Base-by-base conservation (phyloP, 2,888 invertebrate species). In the Drosophila paramelanica region DNA sequence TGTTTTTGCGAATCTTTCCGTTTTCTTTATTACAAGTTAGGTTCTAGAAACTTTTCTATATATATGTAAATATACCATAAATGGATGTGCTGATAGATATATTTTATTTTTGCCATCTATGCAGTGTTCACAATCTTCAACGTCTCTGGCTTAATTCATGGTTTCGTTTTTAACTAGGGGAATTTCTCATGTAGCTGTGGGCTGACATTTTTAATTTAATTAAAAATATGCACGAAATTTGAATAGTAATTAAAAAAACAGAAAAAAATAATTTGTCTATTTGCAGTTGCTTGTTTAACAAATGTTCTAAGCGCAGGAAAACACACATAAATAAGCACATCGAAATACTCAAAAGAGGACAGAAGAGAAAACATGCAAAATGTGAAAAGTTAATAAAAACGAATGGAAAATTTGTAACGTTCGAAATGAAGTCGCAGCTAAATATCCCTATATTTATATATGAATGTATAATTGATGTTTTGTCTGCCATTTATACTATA, bases 391-490 rank as follows among this genome's bases (percentile, higher is more conserved):
- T 67, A 52, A 56, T 65, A 67, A 79, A 79, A 81, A 71, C 77
- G 73, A 70, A 82, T 82, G 82, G 82, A 82, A 82, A 82, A 82
- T 79, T 84, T 81, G 39, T 64, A 81, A 71, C 53, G 70, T 67
- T 61, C 59, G 69, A 73, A 79, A 82, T 79, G 70, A 79, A 46
- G 46, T 64, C 65, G 71, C 53, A 47, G 67, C 59, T 62, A 50
- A 67, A 69, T 70, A 50, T 68, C 55, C 73, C 58, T 59, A 77
- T 70, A 62, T 79, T 39, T 76, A 64, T 67, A 53, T 67, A 58
- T 72, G 61, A 70, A 61, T 67, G 59, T 82, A 67, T 77, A 81
- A 69, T 78, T 81, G 77, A 79, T 73, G 77, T 66, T 36, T 60
- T 61, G 13, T 66, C 55, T 75, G 67, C 55, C 45, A 55, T 57